These are phyloP conservation scores for Cephus pygmeus DNA, from an alignment of 2,888 invertebrate genomes.

Conservation along the genomic window DNA sequence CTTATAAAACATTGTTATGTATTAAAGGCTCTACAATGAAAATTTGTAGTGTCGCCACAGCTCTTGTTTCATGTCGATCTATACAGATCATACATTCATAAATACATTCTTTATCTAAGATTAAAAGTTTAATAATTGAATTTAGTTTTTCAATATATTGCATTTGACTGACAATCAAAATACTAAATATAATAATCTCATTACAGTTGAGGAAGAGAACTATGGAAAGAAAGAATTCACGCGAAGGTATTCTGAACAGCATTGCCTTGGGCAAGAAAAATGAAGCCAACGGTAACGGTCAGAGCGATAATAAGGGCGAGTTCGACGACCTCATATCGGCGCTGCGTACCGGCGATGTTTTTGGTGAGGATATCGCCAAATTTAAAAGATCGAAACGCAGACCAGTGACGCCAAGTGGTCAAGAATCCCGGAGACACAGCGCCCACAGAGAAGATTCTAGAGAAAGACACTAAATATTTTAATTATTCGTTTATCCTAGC, in stretches of 20 bases:
- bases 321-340: constrained; percentile 97
- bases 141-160: neutral
- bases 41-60: no score
- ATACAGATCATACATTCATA: no score
- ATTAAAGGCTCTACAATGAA: neutral
- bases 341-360: constrained; percentile 92
- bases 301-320: constrained; percentile 79
- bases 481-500: neutral
- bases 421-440: constrained; percentile 73
- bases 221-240: constrained; percentile 85
- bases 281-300: constrained; percentile 71
- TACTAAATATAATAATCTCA: constrained; percentile 1
- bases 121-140: neutral
- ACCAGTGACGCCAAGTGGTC: constrained; percentile 69
- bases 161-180: neutral
- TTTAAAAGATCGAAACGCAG: constrained; percentile 83
- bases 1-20: neutral
- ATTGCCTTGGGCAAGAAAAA: constrained; percentile 77
- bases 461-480: constrained; percentile 67
- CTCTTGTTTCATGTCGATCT: no score
- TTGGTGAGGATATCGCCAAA: constrained; percentile 95
- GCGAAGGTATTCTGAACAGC: constrained; percentile 80
- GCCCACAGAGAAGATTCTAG: constrained; percentile 77
- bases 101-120: no score
- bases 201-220: constrained; percentile 83